These are phyloP conservation scores for Austrolebias charrua DNA, from an alignment of 2,797 vertebrate species.

Conservation along the genomic window DNA sequence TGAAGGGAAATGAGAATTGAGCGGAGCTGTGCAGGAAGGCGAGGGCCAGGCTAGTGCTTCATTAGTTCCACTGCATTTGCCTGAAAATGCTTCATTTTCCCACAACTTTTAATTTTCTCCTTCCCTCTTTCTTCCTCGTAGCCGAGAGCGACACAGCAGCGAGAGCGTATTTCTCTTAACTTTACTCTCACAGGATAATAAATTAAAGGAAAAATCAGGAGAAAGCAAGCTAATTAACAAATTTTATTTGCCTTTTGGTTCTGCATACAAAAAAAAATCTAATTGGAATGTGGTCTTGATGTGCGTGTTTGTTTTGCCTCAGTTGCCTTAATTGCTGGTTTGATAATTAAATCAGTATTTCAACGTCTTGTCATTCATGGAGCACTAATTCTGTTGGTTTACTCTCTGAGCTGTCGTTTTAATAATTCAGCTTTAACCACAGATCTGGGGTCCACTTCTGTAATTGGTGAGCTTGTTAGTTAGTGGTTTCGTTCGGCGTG, in stretches of 20 bases:
- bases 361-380: conserved; percentile 63
- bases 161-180: conserved; percentile 39
- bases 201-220: conserved; percentile 24
- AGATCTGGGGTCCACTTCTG: conserved; percentile 17
- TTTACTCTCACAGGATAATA: conserved; percentile 36
- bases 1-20: too few species aligned
- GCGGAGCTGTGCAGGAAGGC: too few species aligned
- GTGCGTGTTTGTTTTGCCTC: conserved; percentile 41
- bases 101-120: conserved; percentile 53
- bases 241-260: conserved; percentile 64
- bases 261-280: conserved; percentile 58
- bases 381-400: conserved; percentile 53
- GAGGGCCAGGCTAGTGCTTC: too few species aligned
- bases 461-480: conserved; percentile 48
- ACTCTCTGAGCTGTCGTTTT: conserved; percentile 59
- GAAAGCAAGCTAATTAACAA: conserved; percentile 59
- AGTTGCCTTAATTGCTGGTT: conserved; percentile 41
- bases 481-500: conserved; percentile 30
- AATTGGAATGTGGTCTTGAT: conserved; percentile 60
- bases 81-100: conserved; percentile 57
- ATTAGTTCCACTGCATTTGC: conserved; percentile 68
- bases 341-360: conserved; percentile 72
- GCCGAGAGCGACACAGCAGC: conserved; percentile 49
- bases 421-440: conserved; percentile 49
- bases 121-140: conserved; percentile 20